Evolutionary conservation across 2,888 invertebrate genomes (phyloP), one percentile per base, ranked within the genome.

Genomic region (Diachrysia chrysitis): DNA sequence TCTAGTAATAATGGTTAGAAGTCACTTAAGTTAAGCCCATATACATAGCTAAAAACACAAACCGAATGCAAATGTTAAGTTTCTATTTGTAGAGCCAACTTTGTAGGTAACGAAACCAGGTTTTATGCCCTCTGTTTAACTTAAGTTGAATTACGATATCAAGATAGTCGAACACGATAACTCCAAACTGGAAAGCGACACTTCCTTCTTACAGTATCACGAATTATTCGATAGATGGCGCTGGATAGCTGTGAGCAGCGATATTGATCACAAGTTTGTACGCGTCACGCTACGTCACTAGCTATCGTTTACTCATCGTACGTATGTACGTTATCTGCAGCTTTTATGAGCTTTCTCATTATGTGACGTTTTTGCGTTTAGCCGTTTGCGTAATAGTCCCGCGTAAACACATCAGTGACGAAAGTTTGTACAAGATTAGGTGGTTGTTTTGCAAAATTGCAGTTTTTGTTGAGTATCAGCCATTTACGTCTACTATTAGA

Each of bases 301-400:
- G 55, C 51, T 53, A 82, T 76, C 69, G 71, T 78, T 76, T 63
- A 63, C 57, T 64, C 37, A 37, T 60, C 48, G 63, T 61, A 66
- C 46, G 59, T 65, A 63, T 51, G 51, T 56, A 69, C 75, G 74
- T 63, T 56, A 69, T 62, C 71, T 69, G 65, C 53, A 71, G 62
- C 73, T 73, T 78, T 80, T 77, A 81, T 75, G 76, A 83, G 84
- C 83, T 88, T 87, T 86, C 80, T 79, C 68, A 73, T 73, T 73
- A 62, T 37, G 71, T 88, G 85, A 88, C 84, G 87, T 85, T 81
- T 77, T 75, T 71, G 72, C 67, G 76, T 66, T 73, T 79, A 65
- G 63, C 66, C 61, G 71, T 76, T 79, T 85, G 82, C 86, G 88
- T 84, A 86, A 85, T 66, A 69, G 66, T 63, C 29, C 68, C 69